Base-by-base conservation (phyloP, 35 echinoderm and acorn worm genomes). In the Diadema setosum region DNA sequence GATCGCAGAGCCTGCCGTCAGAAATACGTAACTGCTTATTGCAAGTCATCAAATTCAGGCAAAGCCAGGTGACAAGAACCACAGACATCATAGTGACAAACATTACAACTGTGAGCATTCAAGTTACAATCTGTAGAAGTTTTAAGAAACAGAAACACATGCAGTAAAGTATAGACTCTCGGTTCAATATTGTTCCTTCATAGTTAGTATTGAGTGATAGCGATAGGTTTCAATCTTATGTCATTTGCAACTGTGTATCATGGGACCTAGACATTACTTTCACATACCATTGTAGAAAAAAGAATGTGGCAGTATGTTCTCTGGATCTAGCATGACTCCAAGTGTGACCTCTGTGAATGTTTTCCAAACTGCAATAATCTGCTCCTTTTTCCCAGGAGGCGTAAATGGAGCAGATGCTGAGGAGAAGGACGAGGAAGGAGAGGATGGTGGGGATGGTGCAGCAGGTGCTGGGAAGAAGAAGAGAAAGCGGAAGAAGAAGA, bases 401-500 rank as follows among this genome's bases (percentile, higher is more conserved):
- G 57, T 63, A 16, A 55, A 87, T 12, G 85, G 42, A 16, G 70
- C 40, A 0, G 58, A 84, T 49, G 89, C 45, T n/a, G 94, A 74
- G 15, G 85, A 75, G 39, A 81, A 96, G 31, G 90, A 96, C 39
- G 85, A 45, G 73, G 94, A 84, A 46, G 93, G 69, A 45, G 88
- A 80, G 80, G 86, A 36, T 8, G 89, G 64, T 14, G 85, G 39
- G 1, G 89, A 57, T 42, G 84, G 26, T 8, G 91, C 27, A 21
- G 65, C 55, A 75, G 91, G 83, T 56, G 91, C 83, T 34, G 91
- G 91, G 64, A 99, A 99, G 82, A 99, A 99, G 86, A 99, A 92
- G 82, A 94, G 91, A 87, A 98, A 91, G 61, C 94, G 93, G 93
- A 99, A 99, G 80, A 94, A 94, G 85, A 95, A 95, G 87, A 95